Evolutionary conservation across 2,113 vertebrate genomes (phyloP).

Genomic region (Thymallus thymallus): DNA sequence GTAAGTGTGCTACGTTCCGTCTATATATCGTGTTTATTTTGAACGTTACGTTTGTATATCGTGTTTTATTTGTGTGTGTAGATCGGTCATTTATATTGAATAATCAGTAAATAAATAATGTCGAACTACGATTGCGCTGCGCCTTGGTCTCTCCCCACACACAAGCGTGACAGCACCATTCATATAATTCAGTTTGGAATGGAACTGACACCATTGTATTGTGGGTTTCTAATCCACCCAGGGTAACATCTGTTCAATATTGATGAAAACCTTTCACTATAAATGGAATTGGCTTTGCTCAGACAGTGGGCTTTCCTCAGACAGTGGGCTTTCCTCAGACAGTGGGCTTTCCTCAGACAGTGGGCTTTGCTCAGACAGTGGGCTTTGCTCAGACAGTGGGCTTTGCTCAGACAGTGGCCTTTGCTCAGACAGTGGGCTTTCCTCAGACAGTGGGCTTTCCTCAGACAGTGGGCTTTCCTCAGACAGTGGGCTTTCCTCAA

Average conservation of each 20-base stretch:
- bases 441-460: background rate
- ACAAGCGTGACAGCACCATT: too few relatives aligned
- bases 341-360: background rate
- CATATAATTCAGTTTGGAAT: slow-evolving; percentile 15
- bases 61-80: too few relatives aligned
- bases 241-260: slow-evolving; percentile 29
- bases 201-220: slow-evolving; percentile 34
- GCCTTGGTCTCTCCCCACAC: too few relatives aligned
- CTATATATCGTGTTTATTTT: too few relatives aligned
- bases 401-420: background rate
- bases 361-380: background rate
- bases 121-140: too few relatives aligned
- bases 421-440: background rate
- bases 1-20: too few relatives aligned
- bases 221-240: slow-evolving; percentile 31
- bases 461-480: background rate
- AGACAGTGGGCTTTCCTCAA: too few relatives aligned
- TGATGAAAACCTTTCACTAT: slow-evolving; percentile 11
- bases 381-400: background rate
- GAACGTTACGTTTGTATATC: too few relatives aligned
- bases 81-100: too few relatives aligned
- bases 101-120: too few relatives aligned
- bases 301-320: background rate
- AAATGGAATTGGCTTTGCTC: slow-evolving; percentile 12
- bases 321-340: background rate